Evolutionary conservation across 2,113 vertebrate species (phyloP), one percentile per base, ranked within the genome.

Genomic region (Python bivittatus): DNA sequence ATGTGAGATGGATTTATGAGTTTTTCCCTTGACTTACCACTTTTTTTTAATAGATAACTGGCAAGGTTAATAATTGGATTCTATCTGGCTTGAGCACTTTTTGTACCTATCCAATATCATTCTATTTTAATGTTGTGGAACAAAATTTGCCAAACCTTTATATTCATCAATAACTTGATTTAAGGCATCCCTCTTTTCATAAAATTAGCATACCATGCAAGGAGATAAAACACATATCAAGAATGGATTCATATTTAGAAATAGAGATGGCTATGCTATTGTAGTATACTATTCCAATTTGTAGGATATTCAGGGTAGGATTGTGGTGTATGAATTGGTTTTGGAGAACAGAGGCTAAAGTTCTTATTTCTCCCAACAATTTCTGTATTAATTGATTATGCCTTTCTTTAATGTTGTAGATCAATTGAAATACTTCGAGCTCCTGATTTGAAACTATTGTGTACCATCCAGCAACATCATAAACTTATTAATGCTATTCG

Each of bases 381-480:
- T 92, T n/a, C 0, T 58, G 54, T 1, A 0, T 93, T 84, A 42
- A 92, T 58, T 95, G 92, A 64, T 95, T n/a, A 94, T 20, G 17
- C 17, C 38, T 57, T 29, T 79, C 44, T 52, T 88, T 95, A 1
- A 8, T 29, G 1, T 95, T 97, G 57, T 97, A 99, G 99, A 86
- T 99, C 98, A 0, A 98, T 99, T 44, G 99, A 99, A 33, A 96
- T 99, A 93, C 98, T 98, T 91, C 97, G 96, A 89, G 98, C 98
- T 15, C 99, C 99, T 3, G 91, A 84, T 57, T 93, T 99, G 96
- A 98, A 97, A 95, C 94, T 99, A 90, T 96, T 99, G 90, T 99
- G 99, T 96, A 98, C 98, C 88, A 97, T 99, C 91, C 99, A 99
- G 97, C 99, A 99, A 93, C 99, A 99, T 91, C 99, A 99, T 97